Percentiles rank a stretch among this genome's conserved stretches.
phyloP scores from a whole-genome alignment of 2,797 vertebrate genomes.

The Phylloscopus collybita region DNA sequence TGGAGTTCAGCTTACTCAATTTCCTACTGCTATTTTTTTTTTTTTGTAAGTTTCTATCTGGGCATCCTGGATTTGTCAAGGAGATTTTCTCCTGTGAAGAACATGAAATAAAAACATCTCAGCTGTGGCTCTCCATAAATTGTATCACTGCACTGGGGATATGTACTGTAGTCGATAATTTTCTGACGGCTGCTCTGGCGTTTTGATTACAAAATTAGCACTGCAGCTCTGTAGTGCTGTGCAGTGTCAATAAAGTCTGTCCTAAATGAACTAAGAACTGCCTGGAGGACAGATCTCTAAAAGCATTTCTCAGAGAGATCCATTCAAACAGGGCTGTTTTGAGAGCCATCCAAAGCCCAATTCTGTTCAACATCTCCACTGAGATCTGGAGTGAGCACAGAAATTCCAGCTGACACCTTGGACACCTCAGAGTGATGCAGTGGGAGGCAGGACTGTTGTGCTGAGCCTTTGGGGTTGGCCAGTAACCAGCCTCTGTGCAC shows the following conservation, averaged over 20 bases:
- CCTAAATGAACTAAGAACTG: not conserved
- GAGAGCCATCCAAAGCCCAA: not conserved
- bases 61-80: slow-evolving; percentile 50
- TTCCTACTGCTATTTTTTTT: not conserved
- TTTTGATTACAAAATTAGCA: slow-evolving; percentile 57
- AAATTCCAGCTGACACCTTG: not conserved
- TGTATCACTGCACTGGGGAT: slow-evolving; percentile 9
- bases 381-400: not conserved
- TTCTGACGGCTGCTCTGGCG: slow-evolving; percentile 46
- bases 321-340: not conserved
- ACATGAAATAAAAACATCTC: slow-evolving; percentile 58
- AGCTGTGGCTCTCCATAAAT: slow-evolving; percentile 41
- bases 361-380: not conserved
- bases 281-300: not conserved
- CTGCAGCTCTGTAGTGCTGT: not conserved
- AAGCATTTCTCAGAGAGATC: not conserved
- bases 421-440: not conserved
- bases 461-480: not conserved
- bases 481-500: not conserved
- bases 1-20: slow-evolving; percentile 19
- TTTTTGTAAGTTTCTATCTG: not conserved
- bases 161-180: not conserved
- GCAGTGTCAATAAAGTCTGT: not conserved
- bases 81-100: slow-evolving; percentile 59
- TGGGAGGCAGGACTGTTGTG: not conserved